These are phyloP conservation scores for Conistra vaccinii DNA, from an alignment of 2,888 invertebrate species.

Conservation along the genomic window DNA sequence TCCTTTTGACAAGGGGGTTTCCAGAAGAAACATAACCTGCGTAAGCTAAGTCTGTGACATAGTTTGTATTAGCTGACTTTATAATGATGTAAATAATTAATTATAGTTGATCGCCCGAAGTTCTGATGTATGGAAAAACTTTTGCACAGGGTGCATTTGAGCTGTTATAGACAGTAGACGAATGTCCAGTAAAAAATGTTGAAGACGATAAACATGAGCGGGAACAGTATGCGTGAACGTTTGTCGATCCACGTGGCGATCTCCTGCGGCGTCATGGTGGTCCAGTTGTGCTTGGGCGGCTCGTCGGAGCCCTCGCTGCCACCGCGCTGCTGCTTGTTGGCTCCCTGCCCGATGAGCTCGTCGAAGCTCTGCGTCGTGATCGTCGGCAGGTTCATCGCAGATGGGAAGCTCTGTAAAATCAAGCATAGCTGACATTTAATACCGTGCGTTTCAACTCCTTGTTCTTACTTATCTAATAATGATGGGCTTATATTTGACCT, in stretches of 20 bases:
- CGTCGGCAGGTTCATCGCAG: constrained; percentile 92
- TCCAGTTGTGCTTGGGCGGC: constrained; percentile 90
- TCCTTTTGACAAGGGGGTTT: constrained; percentile 30
- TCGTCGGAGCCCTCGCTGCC: constrained; percentile 84
- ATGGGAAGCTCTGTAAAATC: constrained; percentile 91
- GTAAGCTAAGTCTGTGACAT: constrained; percentile 13
- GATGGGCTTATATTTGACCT: background rate
- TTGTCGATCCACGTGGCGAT: constrained; percentile 97
- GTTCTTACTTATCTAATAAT: background rate
- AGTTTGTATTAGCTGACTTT: background rate
- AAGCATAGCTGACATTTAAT: background rate
- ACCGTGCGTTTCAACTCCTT: background rate
- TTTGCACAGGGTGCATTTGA: constrained; percentile 1
- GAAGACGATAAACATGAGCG: constrained; percentile 94
- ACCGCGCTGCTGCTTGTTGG: constrained; percentile 71
- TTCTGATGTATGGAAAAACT: constrained; percentile 19
- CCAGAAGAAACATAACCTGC: constrained; percentile 22
- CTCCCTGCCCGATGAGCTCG: constrained; percentile 85
- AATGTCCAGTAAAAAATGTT: constrained; percentile 95
- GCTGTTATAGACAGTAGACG: constrained; percentile 90
- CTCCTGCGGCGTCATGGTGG: constrained; percentile 96
- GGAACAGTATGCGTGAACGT: constrained; percentile 94
- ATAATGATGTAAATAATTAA: constrained; percentile 10
- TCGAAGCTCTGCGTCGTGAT: constrained; percentile 93
- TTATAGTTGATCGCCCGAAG: background rate